These are phyloP conservation scores for Coelinius sp. DNA, from an alignment of 2,888 invertebrate species.

Conservation along the genomic window DNA sequence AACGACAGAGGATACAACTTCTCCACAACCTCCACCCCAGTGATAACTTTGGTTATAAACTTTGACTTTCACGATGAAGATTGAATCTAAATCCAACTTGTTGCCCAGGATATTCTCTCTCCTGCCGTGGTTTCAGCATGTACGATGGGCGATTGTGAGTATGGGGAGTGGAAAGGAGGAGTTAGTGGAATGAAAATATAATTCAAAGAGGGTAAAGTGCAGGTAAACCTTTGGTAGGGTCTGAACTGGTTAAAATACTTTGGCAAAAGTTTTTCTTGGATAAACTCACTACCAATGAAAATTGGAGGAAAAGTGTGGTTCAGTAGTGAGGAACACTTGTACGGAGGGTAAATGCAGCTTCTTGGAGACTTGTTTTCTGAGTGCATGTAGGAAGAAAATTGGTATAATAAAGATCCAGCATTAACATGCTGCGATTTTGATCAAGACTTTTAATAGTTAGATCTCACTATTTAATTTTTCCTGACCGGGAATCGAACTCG, in stretches of 20 bases:
- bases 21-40: conserved; percentile 52
- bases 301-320: not conserved
- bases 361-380: not conserved
- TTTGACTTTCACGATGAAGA: conserved; percentile 50
- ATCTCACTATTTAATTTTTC: too few relatives aligned
- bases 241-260: conserved; percentile 2
- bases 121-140: not conserved
- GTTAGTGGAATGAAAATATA: conserved; percentile 37
- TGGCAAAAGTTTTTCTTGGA: conserved; percentile 22
- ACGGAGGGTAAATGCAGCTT: not conserved
- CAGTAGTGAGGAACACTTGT: not conserved
- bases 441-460: too few relatives aligned
- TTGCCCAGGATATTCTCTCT: conserved; percentile 40
- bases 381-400: not conserved
- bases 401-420: too few relatives aligned
- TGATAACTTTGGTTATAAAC: conserved; percentile 46
- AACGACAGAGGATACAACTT: conserved; percentile 43
- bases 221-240: not conserved
- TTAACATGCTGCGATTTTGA: too few relatives aligned
- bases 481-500: too few relatives aligned
- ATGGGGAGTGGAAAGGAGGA: not conserved
- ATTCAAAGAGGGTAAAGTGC: conserved; percentile 27
- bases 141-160: conserved; percentile 25
- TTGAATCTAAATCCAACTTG: conserved; percentile 53
- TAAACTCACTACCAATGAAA: not conserved